Percentiles rank a stretch among this genome's conserved stretches.
These are phyloP conservation scores for Morone chrysops DNA, from an alignment of 2,113 vertebrate genomes.

Conservation along the genomic window DNA sequence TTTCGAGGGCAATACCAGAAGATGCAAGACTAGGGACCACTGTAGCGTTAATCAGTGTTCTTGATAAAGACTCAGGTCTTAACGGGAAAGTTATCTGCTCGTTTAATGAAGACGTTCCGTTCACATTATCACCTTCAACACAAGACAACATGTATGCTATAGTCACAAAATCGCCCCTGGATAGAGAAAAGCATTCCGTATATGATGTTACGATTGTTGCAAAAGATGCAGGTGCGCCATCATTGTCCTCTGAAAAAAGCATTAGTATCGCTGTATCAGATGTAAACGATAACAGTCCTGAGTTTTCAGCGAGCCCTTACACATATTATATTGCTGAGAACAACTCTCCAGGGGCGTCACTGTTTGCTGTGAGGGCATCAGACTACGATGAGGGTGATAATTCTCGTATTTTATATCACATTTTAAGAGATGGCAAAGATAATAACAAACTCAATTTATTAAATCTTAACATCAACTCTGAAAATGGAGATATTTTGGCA, in stretches of 20 bases:
- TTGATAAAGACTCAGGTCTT: conserved; percentile 69
- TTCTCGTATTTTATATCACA: conserved; percentile 66
- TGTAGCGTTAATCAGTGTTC: conserved; percentile 68
- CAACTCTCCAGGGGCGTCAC: conserved; percentile 54
- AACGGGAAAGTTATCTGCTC: conserved; percentile 79
- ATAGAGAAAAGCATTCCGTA: conserved; percentile 59
- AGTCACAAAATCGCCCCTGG: conserved; percentile 54
- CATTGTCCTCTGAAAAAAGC: conserved; percentile 43
- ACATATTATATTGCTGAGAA: conserved; percentile 69
- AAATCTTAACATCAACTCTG: conserved; percentile 71
- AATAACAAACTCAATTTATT: background rate
- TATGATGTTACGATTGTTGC: conserved; percentile 66
- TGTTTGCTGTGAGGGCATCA: conserved; percentile 67
- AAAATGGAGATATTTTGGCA: conserved; percentile 71
- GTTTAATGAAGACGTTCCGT: conserved; percentile 70
- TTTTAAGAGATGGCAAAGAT: conserved; percentile 46
- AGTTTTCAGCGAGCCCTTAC: conserved; percentile 57
- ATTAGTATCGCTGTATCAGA: conserved; percentile 70
- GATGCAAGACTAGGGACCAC: conserved; percentile 66
- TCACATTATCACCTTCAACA: conserved; percentile 52
- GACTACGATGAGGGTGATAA: conserved; percentile 67
- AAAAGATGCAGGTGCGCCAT: conserved; percentile 66
- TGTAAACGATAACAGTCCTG: conserved; percentile 77
- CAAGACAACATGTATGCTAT: conserved; percentile 72
- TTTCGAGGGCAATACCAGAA: conserved; percentile 85